A percentile compares a stretch with the other conserved stretches of the same genome.
phyloP scores from a whole-genome alignment of 1,140 invertebrate species.

The Marisa cornuarietis region DNA sequence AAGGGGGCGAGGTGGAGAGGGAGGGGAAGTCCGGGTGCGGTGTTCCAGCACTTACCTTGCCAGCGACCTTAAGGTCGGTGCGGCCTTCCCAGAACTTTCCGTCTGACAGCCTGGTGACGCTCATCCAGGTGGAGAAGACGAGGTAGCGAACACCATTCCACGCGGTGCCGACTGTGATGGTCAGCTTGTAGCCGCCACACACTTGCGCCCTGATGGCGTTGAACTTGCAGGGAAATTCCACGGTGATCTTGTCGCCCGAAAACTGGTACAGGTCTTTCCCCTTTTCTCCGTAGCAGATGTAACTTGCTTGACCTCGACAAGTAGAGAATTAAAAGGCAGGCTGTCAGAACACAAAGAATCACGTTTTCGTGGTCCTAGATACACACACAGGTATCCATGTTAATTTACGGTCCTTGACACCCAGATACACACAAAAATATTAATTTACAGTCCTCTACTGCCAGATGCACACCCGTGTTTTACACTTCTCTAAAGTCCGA shows the following conservation, averaged over 20 bases:
- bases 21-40: no score
- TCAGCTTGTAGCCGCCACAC: conserved; percentile 4
- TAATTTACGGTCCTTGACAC: no score
- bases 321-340: no score
- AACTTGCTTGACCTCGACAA: no score
- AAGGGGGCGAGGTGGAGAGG: no score
- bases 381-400: no score
- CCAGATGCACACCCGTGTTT: no score
- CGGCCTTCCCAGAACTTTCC: conserved; percentile 21
- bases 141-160: conserved; percentile 19
- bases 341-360: no score
- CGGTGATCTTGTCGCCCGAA: neutral
- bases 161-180: conserved; percentile 16
- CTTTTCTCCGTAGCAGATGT: neutral
- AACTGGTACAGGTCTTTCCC: conserved; percentile 8
- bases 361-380: no score
- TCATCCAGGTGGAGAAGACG: conserved; percentile 19
- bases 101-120: conserved; percentile 22
- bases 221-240: conserved; percentile 16
- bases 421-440: no score
- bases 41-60: neutral
- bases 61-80: conserved; percentile 20
- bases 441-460: no score
- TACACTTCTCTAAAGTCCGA: no score
- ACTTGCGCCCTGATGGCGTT: conserved; percentile 3